These are phyloP conservation scores for Pachypeltis micranthus DNA, from an alignment of 1,140 invertebrate genomes.

Conservation along the genomic window DNA sequence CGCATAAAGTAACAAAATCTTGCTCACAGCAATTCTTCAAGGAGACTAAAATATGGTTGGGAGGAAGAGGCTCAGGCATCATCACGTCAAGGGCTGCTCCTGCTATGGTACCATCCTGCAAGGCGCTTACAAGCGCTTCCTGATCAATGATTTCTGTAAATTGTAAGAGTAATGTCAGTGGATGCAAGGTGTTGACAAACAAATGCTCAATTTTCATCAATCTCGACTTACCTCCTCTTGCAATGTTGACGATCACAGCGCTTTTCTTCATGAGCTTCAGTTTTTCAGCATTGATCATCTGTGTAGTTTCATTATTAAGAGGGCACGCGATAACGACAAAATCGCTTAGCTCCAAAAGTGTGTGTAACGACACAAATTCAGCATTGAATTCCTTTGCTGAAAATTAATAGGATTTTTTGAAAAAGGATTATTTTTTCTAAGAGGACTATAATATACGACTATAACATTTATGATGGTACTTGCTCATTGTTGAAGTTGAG, in stretches of 20 bases:
- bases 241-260: constrained; percentile 68
- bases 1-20: no score
- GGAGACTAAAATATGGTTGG: no score
- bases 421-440: no score
- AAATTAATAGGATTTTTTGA: no score
- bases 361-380: constrained; percentile 57
- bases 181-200: no score
- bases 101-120: constrained; percentile 56
- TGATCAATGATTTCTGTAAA: constrained; percentile 61
- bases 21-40: no score
- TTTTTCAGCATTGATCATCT: constrained; percentile 54
- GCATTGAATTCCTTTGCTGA: constrained; percentile 46
- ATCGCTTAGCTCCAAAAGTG: constrained; percentile 57
- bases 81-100: constrained; percentile 83
- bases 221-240: constrained; percentile 56
- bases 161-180: no score
- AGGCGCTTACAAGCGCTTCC: constrained; percentile 55
- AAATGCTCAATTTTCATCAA: no score
- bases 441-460: no score
- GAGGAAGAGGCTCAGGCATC: constrained; percentile 73
- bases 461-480: no score
- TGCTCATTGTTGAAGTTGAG: no score
- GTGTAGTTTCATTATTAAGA: constrained; percentile 53
- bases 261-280: constrained; percentile 69
- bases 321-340: constrained; percentile 59